Base-by-base conservation (phyloP, 2,113 vertebrate genomes). In the Sterna hirundo region DNA sequence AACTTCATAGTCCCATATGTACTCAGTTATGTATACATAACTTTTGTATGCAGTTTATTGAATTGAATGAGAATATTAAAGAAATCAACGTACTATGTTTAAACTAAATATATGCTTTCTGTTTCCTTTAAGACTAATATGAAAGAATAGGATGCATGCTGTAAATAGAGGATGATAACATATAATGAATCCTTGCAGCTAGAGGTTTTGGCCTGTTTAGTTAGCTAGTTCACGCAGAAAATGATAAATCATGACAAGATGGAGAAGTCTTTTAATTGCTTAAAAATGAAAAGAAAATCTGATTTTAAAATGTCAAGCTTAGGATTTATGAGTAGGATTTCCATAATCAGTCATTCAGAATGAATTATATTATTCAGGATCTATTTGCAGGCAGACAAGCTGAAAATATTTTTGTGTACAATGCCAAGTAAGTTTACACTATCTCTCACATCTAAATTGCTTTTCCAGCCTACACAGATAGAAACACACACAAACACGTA, bases 201-300 rank as follows among this genome's bases (percentile, higher is more conserved):
- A 80, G 58, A 84, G 29, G 21, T 83, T 96, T 78, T 88, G 40
- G 40, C 49, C 74, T 91, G 23, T 58, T 76, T 81, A 91, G 76
- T 93, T 82, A 80, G 49, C 38, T 91, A 71, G 42, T 64, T 96
- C 49, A 90, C 86, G 54, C 55, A 92, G 54, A 69, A 83, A 95
- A 86, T 4, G 13, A 94, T 90, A 55, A 83, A 86, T 90, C 58
- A 42, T 61, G 62, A 92, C 27, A 25, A 94, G 90, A 80, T 83
- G 40, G 62, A 58, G 69, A 94, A 96, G 69, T 58, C 29, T 80
- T 95, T 95, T 89, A 60, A 94, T 62, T 95, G 76, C 77, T 87
- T 95, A 86, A 95, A 96, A 96, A 92, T 80, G 40, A 80, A 95
- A 93, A 93, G 79, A 83, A 90, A 79, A 93, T 75, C 77, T 93